Percentiles rank a stretch among this genome's conserved stretches.
Evolutionary conservation across 2,797 vertebrate species (phyloP).

Genomic region (Argentina silus): DNA sequence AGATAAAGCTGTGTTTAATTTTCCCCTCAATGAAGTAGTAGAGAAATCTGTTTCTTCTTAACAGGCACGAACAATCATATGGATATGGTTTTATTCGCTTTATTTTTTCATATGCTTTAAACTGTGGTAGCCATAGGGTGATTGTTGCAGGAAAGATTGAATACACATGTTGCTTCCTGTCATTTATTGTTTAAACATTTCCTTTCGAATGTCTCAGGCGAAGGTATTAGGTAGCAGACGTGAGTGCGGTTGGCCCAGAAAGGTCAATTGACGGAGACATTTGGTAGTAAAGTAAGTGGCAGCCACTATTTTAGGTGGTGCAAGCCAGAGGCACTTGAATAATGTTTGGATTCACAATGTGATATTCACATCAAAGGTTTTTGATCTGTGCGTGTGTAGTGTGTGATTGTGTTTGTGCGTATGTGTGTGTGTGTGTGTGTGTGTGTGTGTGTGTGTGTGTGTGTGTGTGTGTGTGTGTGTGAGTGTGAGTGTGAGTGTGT

Average conservation of each 20-base stretch:
- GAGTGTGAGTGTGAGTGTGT: too few species aligned
- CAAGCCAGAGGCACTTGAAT: too few species aligned
- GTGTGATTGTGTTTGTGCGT: not conserved
- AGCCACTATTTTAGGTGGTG: too few species aligned
- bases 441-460: too few species aligned
- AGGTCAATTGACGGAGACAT: not conserved
- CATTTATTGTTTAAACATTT: constrained; percentile 25
- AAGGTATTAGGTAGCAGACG: constrained; percentile 4
- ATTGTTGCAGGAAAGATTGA: constrained; percentile 61
- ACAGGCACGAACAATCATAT: constrained; percentile 58
- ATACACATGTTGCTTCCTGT: constrained; percentile 57
- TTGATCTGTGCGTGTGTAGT: constrained; percentile 2
- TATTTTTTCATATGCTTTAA: constrained; percentile 58
- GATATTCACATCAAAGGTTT: too few species aligned
- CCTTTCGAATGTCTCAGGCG: constrained; percentile 3
- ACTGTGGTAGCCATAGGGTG: constrained; percentile 50
- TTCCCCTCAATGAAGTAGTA: constrained; percentile 64
- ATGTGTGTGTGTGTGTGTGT: too few species aligned
- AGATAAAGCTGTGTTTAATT: constrained; percentile 66
- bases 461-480: too few species aligned
- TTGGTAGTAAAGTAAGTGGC: not conserved
- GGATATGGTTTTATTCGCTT: constrained; percentile 69
- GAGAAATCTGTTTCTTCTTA: constrained; percentile 68
- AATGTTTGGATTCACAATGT: too few species aligned
- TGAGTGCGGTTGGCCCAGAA: not conserved